Base-by-base conservation (phyloP, 2,797 vertebrate genomes). In the Pipistrellus pipistrellus region DNA sequence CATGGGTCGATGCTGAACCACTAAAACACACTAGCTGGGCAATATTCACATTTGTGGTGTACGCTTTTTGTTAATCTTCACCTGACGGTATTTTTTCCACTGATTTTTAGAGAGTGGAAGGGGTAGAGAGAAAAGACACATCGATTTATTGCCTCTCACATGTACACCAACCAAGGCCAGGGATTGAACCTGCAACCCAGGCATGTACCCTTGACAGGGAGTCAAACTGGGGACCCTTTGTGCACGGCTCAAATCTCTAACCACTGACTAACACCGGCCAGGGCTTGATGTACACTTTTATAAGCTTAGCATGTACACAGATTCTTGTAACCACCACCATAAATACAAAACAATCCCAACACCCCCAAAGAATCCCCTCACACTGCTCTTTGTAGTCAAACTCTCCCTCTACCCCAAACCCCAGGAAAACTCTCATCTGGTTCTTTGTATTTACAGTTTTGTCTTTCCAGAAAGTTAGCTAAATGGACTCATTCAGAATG, bases 341-440 rank as follows among this genome's bases (percentile, higher is more conserved):
- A 72, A 90, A 59, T 18, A 88, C 27, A 69, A 48, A 90, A 90
- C 53, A 82, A 62, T 82, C 46, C 41, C 38, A 82, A 62, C 44
- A 72, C 53, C n/a, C 12, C 13, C 88, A 73, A 82, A 82, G 88
- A 90, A 90, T 51, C 73, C 68, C 41, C 32, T 73, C 72, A 88
- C 25, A 76, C 21, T 72, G n/a, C 11, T 51, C 68, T 32, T 15
- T 62, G 38, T 62, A 81, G 53, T 59, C 77, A 81, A 81, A 81
- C 21, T 66, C 76, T 57, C 53, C 30, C 30, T 82, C 51, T 20
- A 44, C 5, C 38, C 38, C 64, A 32, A 89, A 71, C n/a, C 64
- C 2, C 14, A 46, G 30, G 38, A 17, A 81, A 89, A 38, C 10
- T 46, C 9, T 44, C 32, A 53, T 68, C 38, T 80, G 35, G 35